These are phyloP conservation scores for Phocoena phocoena DNA, from an alignment of 2,113 vertebrate species.

Conservation along the genomic window DNA sequence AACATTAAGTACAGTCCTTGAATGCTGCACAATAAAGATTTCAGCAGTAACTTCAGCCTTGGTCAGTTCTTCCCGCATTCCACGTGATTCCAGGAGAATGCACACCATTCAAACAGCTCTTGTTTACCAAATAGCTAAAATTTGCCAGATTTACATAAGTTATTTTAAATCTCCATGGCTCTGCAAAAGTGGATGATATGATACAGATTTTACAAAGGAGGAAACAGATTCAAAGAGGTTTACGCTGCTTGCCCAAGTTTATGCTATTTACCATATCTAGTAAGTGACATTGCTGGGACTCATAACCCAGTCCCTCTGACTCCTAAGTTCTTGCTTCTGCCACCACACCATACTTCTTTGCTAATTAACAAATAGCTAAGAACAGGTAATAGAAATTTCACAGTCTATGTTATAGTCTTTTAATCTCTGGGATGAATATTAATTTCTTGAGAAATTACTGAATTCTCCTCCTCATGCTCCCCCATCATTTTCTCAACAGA, in stretches of 20 bases:
- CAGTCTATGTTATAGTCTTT: neutral
- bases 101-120: neutral
- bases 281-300: neutral
- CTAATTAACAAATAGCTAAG: neutral
- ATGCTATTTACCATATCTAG: neutral
- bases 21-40: neutral
- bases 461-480: neutral
- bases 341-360: neutral
- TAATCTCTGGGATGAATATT: neutral
- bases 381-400: neutral
- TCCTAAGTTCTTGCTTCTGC: neutral
- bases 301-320: neutral
- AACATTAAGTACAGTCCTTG: neutral
- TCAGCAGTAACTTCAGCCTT: neutral
- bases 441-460: slow-evolving; percentile 9
- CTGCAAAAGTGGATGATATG: neutral
- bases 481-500: neutral
- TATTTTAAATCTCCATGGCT: slow-evolving; percentile 4
- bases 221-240: neutral
- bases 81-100: neutral
- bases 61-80: neutral
- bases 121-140: neutral
- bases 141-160: neutral
- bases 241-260: neutral
- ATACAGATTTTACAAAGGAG: neutral